These are phyloP conservation scores for Andrena minutula DNA, from an alignment of 2,888 invertebrate species.

Conservation along the genomic window DNA sequence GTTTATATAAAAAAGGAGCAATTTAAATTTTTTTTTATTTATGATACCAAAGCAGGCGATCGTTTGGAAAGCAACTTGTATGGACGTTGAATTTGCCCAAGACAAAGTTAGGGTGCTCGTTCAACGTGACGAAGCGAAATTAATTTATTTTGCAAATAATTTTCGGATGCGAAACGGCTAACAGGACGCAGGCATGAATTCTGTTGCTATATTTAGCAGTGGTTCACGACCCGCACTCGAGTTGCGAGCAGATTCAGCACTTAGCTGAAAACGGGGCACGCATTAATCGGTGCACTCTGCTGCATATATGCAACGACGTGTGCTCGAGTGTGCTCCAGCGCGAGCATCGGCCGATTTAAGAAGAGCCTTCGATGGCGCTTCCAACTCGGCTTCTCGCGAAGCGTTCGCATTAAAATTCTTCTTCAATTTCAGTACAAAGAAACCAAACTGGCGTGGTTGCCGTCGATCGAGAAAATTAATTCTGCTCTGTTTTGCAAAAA, in stretches of 20 bases:
- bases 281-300: slow-evolving; percentile 31
- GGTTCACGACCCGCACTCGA: not conserved
- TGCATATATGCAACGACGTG: slow-evolving; percentile 12
- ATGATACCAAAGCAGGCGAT: no score
- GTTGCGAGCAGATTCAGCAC: slow-evolving; percentile 26
- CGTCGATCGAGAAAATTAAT: no score
- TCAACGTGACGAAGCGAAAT: no score
- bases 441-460: no score
- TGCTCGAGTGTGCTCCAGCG: not conserved
- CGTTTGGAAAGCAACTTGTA: no score
- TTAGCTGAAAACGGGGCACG: slow-evolving; percentile 15
- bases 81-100: no score
- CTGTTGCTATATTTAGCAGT: not conserved
- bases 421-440: no score
- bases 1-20: no score
- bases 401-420: not conserved
- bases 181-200: not conserved
- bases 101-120: no score
- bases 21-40: no score
- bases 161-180: not conserved
- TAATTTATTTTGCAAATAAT: not conserved
- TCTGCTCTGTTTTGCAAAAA: no score
- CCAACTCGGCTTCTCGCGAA: not conserved
- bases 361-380: not conserved
- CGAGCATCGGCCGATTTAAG: slow-evolving; percentile 1